Evolutionary conservation across 2,113 vertebrate species (phyloP), one percentile per base, ranked within the genome.

Genomic region (Orientallactaga bullata): DNA sequence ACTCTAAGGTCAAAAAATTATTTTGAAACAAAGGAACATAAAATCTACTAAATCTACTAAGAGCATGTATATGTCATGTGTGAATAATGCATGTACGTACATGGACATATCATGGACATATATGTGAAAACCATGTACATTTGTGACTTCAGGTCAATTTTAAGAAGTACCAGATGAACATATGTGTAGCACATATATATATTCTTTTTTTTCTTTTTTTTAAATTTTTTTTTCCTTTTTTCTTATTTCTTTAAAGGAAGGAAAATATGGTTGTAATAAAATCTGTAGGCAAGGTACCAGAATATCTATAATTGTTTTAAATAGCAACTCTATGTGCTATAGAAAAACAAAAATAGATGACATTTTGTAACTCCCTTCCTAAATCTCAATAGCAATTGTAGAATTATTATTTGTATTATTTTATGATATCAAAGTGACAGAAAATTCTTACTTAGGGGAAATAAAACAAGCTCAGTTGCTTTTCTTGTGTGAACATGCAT

Each of bases 171-270:
- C 10, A 73, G 39, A 90, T 84, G 68, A 61, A 78, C 16, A 73
- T 66, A 16, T n/a, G 82, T 51, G n/a, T 1, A 61, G 28, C 26
- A 74, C 58, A 69, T 39, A 78, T 55, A 21, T 37, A 55, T 1
- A 69, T 24, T 2, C 28, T 84, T 93, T 82, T 93, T n/a, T n/a
- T n/a, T n/a, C n/a, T n/a, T n/a, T n/a, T n/a, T n/a, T n/a, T n/a
- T n/a, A n/a, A n/a, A 69, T 24, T 2, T 23, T 84, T 93, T 82
- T 93, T 24, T 2, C 28, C 80, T 93, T 82, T 93, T 91, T 58
- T 89, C 42, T 89, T 95, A 35, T 93, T 91, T 81, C 26, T 93
- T 42, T n/a, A 12, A 65, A 61, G 37, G 90, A 0, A 26, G 10
- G 55, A 55, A 55, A 55, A 55, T 55, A 16, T 16, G 10, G 15